phyloP scores from a whole-genome alignment of 2,888 invertebrate species.

The Drosophila subsilvestris region DNA sequence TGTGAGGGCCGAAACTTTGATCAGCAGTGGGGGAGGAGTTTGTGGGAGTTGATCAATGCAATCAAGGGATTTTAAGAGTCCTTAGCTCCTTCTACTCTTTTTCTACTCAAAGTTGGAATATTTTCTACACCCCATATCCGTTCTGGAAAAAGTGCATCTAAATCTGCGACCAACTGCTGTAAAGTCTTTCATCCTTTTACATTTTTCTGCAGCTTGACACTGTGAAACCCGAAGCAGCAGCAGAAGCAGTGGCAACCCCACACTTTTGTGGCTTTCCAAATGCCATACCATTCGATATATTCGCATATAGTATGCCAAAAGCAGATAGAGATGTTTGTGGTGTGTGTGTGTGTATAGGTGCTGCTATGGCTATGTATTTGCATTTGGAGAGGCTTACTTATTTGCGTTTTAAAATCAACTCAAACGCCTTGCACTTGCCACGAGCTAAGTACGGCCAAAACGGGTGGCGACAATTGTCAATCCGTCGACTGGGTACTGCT shows the following conservation, averaged over 20 bases:
- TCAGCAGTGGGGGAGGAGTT: neutral
- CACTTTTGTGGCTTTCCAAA: constrained; percentile 57
- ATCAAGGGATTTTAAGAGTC: too few relatives aligned
- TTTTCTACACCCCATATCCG: neutral
- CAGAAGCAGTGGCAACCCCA: constrained; percentile 4
- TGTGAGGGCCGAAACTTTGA: too few relatives aligned
- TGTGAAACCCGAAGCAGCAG: constrained; percentile 33
- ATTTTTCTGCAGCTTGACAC: constrained; percentile 29
- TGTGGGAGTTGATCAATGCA: neutral
- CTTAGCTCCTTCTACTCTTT: too few relatives aligned
- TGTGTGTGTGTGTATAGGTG: constrained; percentile 18
- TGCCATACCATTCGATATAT: constrained; percentile 31
- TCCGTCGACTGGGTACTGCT: neutral
- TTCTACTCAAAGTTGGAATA: neutral
- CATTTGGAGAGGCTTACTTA: constrained; percentile 54
- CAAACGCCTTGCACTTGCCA: constrained; percentile 62
- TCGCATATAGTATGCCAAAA: constrained; percentile 14
- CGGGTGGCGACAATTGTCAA: constrained; percentile 6
- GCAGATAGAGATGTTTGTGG: constrained; percentile 2
- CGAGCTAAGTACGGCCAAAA: constrained; percentile 41
- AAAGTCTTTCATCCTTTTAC: constrained; percentile 13
- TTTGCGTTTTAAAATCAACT: constrained; percentile 60
- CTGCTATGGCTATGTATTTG: constrained; percentile 19
- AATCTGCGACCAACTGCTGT: constrained; percentile 2
- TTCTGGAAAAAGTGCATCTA: neutral